A percentile compares a stretch with the other conserved stretches of the same genome.
These are phyloP conservation scores for Aphis gossypii DNA, from an alignment of 1,140 invertebrate genomes.

Conservation along the genomic window DNA sequence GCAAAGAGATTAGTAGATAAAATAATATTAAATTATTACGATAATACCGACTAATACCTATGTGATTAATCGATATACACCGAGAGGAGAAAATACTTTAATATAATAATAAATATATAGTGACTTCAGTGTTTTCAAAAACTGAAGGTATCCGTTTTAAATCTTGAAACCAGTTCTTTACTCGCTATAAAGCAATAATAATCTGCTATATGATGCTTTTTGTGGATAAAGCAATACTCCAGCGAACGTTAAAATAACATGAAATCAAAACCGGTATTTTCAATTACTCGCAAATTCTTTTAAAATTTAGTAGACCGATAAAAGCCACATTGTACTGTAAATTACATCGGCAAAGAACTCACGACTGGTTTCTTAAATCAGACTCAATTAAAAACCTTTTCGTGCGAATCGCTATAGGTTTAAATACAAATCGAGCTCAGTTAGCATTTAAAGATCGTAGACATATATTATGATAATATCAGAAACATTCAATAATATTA, in stretches of 20 bases:
- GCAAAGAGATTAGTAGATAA: not conserved
- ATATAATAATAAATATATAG: not conserved
- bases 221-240: constrained; percentile 19
- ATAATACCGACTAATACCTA: not conserved
- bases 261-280: constrained; percentile 50
- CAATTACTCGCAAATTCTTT: constrained; percentile 46
- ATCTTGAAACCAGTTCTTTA: constrained; percentile 32
- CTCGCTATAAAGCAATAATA: not conserved
- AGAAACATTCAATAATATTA: not conserved
- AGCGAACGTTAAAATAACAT: not conserved
- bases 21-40: constrained; percentile 2
- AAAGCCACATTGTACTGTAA: constrained; percentile 34
- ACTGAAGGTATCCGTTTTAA: constrained; percentile 38
- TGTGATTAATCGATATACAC: constrained; percentile 12
- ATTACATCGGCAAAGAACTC: not conserved
- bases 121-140: constrained; percentile 48
- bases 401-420: not conserved
- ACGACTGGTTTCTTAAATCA: not conserved
- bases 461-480: not conserved
- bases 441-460: not conserved
- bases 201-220: constrained; percentile 7
- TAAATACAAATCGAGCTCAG: not conserved
- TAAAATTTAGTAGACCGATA: constrained; percentile 44
- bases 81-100: constrained; percentile 4
- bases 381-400: constrained; percentile 38